phyloP scores from a whole-genome alignment of 2,113 vertebrate genomes.

The Delphinapterus leucas region DNA sequence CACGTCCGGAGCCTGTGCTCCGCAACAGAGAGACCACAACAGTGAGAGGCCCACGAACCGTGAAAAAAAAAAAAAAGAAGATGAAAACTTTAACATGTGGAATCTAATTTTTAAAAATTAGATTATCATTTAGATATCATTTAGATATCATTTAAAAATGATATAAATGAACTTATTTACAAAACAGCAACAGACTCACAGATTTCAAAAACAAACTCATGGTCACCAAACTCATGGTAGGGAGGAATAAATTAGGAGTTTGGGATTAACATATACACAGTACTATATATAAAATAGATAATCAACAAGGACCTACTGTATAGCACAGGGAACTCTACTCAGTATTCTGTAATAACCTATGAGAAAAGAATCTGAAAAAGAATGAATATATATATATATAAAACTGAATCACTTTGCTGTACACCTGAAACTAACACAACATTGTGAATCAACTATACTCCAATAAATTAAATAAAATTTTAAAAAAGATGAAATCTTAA shows the following conservation, averaged over 20 bases:
- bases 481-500: not conserved
- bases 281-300: not conserved
- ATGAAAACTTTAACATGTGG: no score
- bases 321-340: not conserved
- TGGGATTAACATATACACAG: not conserved
- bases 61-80: no score
- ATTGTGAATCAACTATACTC: not conserved
- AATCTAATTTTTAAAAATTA: not conserved
- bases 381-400: not conserved
- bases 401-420: not conserved
- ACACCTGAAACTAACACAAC: not conserved
- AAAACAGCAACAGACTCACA: not conserved
- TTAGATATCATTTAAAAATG: fast-evolving
- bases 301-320: not conserved
- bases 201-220: not conserved
- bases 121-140: no score
- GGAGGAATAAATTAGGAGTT: not conserved
- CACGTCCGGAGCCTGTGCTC: no score
- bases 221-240: not conserved
- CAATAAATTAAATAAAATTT: not conserved
- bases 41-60: no score
- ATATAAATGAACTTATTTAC: not conserved
- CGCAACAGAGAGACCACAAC: no score
- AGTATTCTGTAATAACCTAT: not conserved
- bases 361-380: not conserved